These are phyloP conservation scores for Bellardia bayeri DNA, from an alignment of 2,888 invertebrate genomes.

Conservation along the genomic window DNA sequence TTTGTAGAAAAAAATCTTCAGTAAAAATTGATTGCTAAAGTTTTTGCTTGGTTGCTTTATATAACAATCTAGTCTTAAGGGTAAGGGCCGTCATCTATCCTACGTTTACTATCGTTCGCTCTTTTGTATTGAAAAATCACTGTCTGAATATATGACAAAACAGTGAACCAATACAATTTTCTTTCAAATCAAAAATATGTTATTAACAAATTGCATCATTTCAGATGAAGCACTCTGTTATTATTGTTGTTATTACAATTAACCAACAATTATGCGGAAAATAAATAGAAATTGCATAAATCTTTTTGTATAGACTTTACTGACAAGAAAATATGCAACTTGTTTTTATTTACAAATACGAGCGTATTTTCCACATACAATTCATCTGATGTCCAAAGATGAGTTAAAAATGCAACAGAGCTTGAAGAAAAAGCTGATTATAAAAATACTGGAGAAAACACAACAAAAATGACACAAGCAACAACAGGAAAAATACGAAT, in stretches of 20 bases:
- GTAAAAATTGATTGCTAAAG: too few species aligned
- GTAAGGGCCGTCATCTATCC: too few species aligned
- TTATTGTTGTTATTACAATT: slow-evolving; percentile 45
- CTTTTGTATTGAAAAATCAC: too few species aligned
- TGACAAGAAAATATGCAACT: slow-evolving; percentile 26
- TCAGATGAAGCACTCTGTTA: background rate
- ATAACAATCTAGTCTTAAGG: too few species aligned
- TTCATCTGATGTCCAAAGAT: slow-evolving; percentile 19
- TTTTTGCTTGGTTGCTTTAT: too few species aligned
- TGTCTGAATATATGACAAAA: too few species aligned
- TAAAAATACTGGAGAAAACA: background rate
- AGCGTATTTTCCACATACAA: background rate
- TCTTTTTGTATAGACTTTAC: background rate
- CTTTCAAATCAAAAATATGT: background rate
- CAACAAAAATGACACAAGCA: background rate
- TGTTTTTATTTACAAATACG: background rate
- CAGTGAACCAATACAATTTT: background rate
- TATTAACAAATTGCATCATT: background rate
- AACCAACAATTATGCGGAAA: slow-evolving; percentile 65
- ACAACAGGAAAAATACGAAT: slow-evolving; percentile 3
- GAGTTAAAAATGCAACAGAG: slow-evolving; percentile 26
- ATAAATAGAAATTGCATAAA: slow-evolving; percentile 49
- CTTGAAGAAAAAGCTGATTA: slow-evolving; percentile 20
- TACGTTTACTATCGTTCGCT: too few species aligned
- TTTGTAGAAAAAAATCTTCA: too few species aligned